These are phyloP conservation scores for Hylomyscus alleni DNA, from an alignment of 2,797 vertebrate species.

Conservation along the genomic window DNA sequence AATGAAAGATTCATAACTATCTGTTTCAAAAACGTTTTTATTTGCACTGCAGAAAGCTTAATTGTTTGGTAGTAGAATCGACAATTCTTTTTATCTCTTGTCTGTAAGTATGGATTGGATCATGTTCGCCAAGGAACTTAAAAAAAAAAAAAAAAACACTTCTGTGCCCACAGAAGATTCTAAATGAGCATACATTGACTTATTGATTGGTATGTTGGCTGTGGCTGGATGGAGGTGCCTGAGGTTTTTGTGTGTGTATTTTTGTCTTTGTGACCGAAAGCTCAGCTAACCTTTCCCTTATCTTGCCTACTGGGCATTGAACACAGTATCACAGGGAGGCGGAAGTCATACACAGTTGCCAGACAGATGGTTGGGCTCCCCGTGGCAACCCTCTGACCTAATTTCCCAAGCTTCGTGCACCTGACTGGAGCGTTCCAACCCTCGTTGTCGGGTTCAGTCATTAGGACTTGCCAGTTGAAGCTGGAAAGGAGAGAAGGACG, in stretches of 20 bases:
- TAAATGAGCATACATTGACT: conserved; percentile 52
- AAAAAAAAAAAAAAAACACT: neutral
- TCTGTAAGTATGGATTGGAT: neutral
- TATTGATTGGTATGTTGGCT: conserved; percentile 16
- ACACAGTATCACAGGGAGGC: conserved; percentile 49
- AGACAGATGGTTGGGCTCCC: conserved; percentile 69
- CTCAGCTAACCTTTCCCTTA: conserved; percentile 49
- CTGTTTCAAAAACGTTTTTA: conserved; percentile 73
- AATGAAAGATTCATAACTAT: conserved; percentile 82
- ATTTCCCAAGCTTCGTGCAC: conserved; percentile 61
- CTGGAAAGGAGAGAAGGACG: neutral
- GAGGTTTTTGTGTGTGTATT: neutral
- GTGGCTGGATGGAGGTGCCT: neutral
- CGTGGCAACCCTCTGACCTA: conserved; percentile 61
- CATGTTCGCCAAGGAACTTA: neutral
- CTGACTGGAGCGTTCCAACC: conserved; percentile 36
- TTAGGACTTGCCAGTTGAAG: neutral
- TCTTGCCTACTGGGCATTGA: conserved; percentile 46
- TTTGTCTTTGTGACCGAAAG: conserved; percentile 48
- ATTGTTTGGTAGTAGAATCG: conserved; percentile 42
- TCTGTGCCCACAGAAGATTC: conserved; percentile 19
- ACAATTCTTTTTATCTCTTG: conserved; percentile 62
- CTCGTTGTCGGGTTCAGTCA: conserved; percentile 27
- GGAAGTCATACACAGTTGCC: conserved; percentile 53
- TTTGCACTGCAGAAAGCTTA: conserved; percentile 65